Evolutionary conservation across 1,140 invertebrate genomes (phyloP), one percentile per base, ranked within the genome.

Genomic region (Drosophila bipectinata): DNA sequence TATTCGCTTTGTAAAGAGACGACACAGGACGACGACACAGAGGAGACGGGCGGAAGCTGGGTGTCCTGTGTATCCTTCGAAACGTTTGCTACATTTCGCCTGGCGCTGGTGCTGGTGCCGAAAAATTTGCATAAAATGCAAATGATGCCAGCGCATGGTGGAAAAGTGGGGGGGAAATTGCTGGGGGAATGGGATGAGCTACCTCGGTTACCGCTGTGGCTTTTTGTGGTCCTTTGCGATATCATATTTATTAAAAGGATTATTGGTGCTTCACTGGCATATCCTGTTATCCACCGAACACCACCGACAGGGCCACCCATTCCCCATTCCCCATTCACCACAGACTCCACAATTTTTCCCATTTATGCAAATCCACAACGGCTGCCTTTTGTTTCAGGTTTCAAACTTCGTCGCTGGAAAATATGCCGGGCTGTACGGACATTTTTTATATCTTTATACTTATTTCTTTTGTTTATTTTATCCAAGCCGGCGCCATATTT

Each of bases 221-320:
- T 88, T 90, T 85, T 72, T 85, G 74, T 81, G 77, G 80, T 90
- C 75, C 80, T 91, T 85, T 90, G 88, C 81, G 89, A 85, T 91
- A 91, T 91, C 84, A 91, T 91, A 91, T 91, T 91, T 91, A 91
- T 89, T 91, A 91, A 91, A 91, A 91, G 89, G 89, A 91, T 91
- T 91, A 91, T 91, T 91, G 89, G 84, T 91, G 89, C 89, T 91
- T 91, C 84, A 87, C 89, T 78, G 80, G 54, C 72, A 80, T 87
- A 91, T 91, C 89, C 89, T 91, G 89, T 89, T 85, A 88, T 89
- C 81, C 78, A 49, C 30, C 34, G 45, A 51, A 55, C 34, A 28
- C 41, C 47, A 51, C 34, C 39, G 44, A 18, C 41, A 21, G 55
- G 32, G 34, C 12, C 34, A 37, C 34, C 34, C 32, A 34, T 34